Evolutionary conservation across 37 sponge, comb jelly and placozoan genomes (phyloP), one percentile per base, ranked within the genome.

Genomic region (Axinella damicornis): DNA sequence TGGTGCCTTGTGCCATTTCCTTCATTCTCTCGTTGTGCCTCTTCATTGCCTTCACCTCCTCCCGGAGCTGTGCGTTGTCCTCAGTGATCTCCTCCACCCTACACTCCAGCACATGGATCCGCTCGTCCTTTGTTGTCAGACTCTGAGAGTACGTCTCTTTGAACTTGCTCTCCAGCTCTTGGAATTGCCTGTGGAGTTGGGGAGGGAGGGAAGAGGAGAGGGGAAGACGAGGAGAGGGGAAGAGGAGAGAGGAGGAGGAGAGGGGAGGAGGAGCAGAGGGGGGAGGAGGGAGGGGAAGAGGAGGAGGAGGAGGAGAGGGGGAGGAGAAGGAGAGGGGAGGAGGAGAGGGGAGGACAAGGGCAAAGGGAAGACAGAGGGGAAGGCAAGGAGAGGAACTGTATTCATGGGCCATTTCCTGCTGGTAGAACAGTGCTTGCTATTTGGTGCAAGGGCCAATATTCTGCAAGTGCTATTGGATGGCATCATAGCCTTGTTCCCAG

Each of bases 91-190:
- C 93, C 38, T 89, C 90, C 15, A 89, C 60, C 41, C 96, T 56
- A 71, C 62, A 78, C 74, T 95, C 93, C 24, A 95, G 77, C 53
- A 81, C 87, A 5, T 68, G 61, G 41, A 95, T 95, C 60, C 96
- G 68, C 77, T 92, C 93, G 39, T 95, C 96, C 77, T 95, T 95
- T 33, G 65, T 83, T 32, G 70, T 78, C 33, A 95, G 83, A 24
- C 90, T 92, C 85, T 95, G 87, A 12, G 86, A 78, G 81, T 87
- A 92, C 0, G 87, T 81, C 32, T 92, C 88, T 1, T 87, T 86
- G 52, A 83, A 85, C 25, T 85, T 83, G 64, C 55, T 71, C 67
- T 85, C 90, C 20, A 89, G 82, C 33, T 91, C 89, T 30, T 86
- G 80, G 18, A 90, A 52, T 46, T 83, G 79, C 80, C 88, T 90